Evolutionary conservation across 2,113 vertebrate species (phyloP), one percentile per base, ranked within the genome.

Genomic region (Marcusenius ussheri): DNA sequence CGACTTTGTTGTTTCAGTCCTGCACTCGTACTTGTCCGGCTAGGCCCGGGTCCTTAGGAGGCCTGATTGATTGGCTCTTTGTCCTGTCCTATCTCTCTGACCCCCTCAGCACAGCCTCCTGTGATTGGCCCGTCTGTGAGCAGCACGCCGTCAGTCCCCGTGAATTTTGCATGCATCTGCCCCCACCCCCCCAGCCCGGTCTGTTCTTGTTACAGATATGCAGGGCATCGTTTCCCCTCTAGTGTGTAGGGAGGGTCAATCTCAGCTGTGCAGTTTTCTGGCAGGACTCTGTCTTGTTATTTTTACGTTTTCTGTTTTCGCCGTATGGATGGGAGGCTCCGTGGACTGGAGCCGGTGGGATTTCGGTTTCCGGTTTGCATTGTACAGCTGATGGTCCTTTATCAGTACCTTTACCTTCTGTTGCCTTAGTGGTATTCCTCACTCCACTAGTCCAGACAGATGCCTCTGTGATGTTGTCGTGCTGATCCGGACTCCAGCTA

Each of bases 1-100:
- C 70, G 2, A 51, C 47, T 31, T 39, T 5, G 6, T 19, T 87
- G 85, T 87, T 92, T 92, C 90, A 91, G 0, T 31, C 90, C 89
- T 86, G 46, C 27, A n/a, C 27, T 21, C 17, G n/a, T 8, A 13
- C 35, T 46, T 56, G 47, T 46, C 27, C 11, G 7, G 80, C 80
- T 47, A n/a, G 21, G 62, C 15, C 27, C 31, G 31, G 88, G 49
- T 83, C 35, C 49, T 17, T 56, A 77, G n/a, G 50, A 53, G n/a
- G 10, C 45, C 88, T 50, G 47, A 13, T n/a, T 89, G 17, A 49
- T 53, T 53, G 45, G 74, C 35, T 66, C 45, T 83, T 92, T 91
- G 87, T 90, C 90, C 91, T 50, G 87, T 80, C 80, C 83, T 92
- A 88, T 91, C 87, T 66, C 53, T 46, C 19, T 56, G 1, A 62